Evolutionary conservation across 1,140 invertebrate species (phyloP), one percentile per base, ranked within the genome.

Genomic region (Oedothorax gibbosus): DNA sequence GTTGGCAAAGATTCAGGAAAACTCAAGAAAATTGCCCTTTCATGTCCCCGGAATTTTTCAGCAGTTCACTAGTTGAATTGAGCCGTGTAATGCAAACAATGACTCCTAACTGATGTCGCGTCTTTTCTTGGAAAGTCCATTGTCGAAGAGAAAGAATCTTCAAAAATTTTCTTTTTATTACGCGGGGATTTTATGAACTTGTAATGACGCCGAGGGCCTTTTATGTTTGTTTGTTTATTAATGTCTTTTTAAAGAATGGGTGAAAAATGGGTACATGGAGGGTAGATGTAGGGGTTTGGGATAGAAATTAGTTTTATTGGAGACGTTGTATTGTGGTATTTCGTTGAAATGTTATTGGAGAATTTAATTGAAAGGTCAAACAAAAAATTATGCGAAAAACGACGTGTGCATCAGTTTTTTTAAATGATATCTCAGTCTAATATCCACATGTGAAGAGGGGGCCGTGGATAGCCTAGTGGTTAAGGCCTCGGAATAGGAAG

Each of bases 1-100:
- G 21, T 81, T 81, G 78, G 78, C 78, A 81, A 57, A n/a, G 60
- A 62, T 71, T 81, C 78, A 80, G 69, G 77, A 80, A 69, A 80
- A 21, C 77, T 56, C 51, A 71, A 81, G 68, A 62, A 81, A 81
- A 81, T 81, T 71, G 65, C 69, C 77, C 35, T 79, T 79, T 79
- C 77, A 68, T 79, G 56, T 68, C n/a, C 14, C 50, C 21, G 62
- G 20, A 18, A 66, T 18, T 51, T 50, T 54, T 49, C 18, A 18
- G 35, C 6, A 35, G 50, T 50, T 66, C 77, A 79, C 78, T 62
- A 81, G 78, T 81, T 81, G 78, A 81, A 81, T 81, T 81, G 78
- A 81, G 69, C 78, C 56, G 53, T 71, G 56, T 57, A 81, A 71
- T 64, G 54, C 68, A 57, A 35, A 71, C 68, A 81, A 81, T 81